Evolutionary conservation across 2,797 vertebrate genomes (phyloP).

Genomic region (Margarornis squamiger): DNA sequence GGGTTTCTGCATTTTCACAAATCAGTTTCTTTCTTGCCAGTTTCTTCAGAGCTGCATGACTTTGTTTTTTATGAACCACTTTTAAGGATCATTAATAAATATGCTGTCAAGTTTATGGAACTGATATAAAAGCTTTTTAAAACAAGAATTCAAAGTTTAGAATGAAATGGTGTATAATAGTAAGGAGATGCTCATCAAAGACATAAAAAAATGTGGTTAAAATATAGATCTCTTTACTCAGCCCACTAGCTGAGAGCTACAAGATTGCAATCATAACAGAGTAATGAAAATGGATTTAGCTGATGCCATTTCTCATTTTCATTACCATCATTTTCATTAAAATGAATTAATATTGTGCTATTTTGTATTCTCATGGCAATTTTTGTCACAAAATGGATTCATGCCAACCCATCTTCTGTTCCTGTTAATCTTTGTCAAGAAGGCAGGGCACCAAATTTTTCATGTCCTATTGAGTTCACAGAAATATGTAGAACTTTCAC

Average conservation of each 20-base stretch:
- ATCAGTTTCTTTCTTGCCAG: not conserved
- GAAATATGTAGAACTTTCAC: not conserved
- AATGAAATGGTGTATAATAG: not conserved
- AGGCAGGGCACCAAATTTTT: not conserved
- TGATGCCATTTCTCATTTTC: conserved; percentile 60
- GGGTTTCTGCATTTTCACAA: not conserved
- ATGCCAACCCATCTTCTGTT: conserved; percentile 22
- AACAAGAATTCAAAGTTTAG: not conserved
- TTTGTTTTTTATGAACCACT: not conserved
- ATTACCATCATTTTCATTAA: conserved; percentile 48
- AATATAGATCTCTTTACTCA: conserved; percentile 8
- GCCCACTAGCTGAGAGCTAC: conserved; percentile 1
- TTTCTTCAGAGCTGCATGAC: not conserved
- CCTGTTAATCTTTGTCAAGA: conserved; percentile 39
- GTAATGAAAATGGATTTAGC: conserved; percentile 58
- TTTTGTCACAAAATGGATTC: conserved; percentile 27
- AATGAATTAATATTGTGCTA: conserved; percentile 49
- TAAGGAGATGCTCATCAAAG: not conserved
- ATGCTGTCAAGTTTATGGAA: not conserved
- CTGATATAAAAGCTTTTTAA: not conserved
- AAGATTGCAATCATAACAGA: conserved; percentile 49
- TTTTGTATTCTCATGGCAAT: conserved; percentile 43
- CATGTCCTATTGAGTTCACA: not conserved
- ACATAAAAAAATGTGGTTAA: conserved; percentile 9
- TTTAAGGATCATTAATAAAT: not conserved